Conservation (phyloP, 2,113 vertebrate genomes). For the Microtus ochrogaster region DNA sequence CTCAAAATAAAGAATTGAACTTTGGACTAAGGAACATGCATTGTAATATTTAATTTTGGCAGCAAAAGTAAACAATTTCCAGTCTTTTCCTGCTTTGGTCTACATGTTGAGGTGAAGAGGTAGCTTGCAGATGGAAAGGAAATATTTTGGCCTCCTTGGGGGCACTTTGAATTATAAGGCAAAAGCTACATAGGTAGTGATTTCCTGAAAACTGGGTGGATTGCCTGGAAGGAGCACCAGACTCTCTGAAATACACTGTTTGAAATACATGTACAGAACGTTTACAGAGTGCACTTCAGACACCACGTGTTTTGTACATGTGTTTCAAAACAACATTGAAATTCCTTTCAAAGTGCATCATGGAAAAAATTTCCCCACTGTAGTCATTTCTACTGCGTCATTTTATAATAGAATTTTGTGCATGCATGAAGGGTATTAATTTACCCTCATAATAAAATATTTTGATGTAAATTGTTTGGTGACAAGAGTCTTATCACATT, state of each 20-base stretch:
- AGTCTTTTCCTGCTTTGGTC: background rate
- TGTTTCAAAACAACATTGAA: background rate
- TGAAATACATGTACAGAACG: background rate
- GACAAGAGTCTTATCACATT: background rate
- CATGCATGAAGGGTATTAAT: background rate
- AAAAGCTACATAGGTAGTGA: background rate
- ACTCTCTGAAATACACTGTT: background rate
- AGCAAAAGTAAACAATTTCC: background rate
- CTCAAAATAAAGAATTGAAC: background rate
- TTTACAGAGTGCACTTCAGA: background rate
- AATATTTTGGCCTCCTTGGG: background rate
- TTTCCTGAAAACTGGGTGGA: background rate
- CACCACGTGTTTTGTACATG: background rate
- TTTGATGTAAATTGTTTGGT: background rate
- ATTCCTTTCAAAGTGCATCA: background rate
- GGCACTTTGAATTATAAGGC: background rate
- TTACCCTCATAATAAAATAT: constrained; percentile 24
- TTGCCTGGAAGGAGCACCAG: background rate
- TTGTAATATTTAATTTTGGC: background rate
- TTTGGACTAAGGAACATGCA: background rate
- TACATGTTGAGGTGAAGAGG: background rate
- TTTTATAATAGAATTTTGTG: background rate
- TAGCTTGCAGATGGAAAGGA: background rate
- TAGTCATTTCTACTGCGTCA: background rate
- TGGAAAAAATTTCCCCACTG: background rate